Percentiles rank a stretch among this genome's conserved stretches.
These are phyloP conservation scores for Protaetia brevitarsis DNA, from an alignment of 1,140 invertebrate genomes.

Conservation along the genomic window DNA sequence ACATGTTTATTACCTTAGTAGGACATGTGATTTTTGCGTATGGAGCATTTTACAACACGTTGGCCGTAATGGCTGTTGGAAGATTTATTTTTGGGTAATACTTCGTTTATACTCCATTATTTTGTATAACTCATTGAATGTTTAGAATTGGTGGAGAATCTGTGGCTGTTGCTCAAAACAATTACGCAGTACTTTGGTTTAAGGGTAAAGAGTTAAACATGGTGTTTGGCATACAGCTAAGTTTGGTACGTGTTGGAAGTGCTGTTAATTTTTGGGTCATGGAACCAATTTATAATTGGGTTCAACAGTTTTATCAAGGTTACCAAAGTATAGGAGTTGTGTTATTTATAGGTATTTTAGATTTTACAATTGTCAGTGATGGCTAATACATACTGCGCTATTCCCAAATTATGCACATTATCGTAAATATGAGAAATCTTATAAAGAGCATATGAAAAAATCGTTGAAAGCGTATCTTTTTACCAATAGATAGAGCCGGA, in stretches of 20 bases:
- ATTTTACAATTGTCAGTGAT: too few relatives aligned
- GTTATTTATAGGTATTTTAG: slow-evolving; percentile 75
- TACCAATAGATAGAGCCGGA: too few relatives aligned
- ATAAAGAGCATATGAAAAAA: too few relatives aligned
- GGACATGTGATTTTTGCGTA: slow-evolving; percentile 87
- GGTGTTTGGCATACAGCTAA: slow-evolving; percentile 92
- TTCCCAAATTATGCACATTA: too few relatives aligned
- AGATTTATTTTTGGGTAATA: slow-evolving; percentile 91
- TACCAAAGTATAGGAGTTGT: slow-evolving; percentile 76
- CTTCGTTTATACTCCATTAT: not conserved
- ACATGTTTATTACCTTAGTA: slow-evolving; percentile 75
- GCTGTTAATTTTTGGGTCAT: slow-evolving; percentile 93
- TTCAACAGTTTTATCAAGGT: slow-evolving; percentile 66
- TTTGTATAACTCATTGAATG: not conserved
- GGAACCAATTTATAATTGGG: slow-evolving; percentile 79
- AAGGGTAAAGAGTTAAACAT: slow-evolving; percentile 97
- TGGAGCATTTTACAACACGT: slow-evolving; percentile 76
- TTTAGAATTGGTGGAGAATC: slow-evolving; percentile 92
- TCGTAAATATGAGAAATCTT: too few relatives aligned
- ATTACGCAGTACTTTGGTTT: slow-evolving; percentile 96
- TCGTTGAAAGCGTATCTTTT: too few relatives aligned
- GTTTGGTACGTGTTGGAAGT: slow-evolving; percentile 90
- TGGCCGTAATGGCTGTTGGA: slow-evolving; percentile 91
- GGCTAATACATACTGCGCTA: too few relatives aligned
- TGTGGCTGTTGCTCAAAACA: slow-evolving; percentile 94